Evolutionary conservation across 2,888 invertebrate species (phyloP).

Genomic region (Dasysyrphus tricinctus): DNA sequence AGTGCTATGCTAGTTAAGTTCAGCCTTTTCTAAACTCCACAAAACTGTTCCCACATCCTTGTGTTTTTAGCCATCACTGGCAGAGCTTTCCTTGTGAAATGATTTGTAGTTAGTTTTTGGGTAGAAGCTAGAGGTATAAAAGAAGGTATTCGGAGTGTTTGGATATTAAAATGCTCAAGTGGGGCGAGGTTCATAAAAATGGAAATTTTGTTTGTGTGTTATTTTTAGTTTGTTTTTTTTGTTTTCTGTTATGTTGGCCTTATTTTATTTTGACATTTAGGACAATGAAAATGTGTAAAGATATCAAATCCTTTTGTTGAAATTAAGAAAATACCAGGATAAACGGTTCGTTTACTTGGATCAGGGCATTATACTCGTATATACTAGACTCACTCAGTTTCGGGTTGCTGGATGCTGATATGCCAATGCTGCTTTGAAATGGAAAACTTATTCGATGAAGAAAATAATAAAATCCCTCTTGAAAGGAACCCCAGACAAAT

Average conservation of each 20-base stretch:
- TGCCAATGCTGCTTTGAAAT: conserved; percentile 11
- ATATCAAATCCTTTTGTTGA: conserved; percentile 59
- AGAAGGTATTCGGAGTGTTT: conserved; percentile 19
- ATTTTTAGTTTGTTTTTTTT: neutral
- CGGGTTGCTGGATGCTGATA: neutral
- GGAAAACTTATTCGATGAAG: conserved; percentile 10
- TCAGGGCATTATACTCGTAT: conserved; percentile 4
- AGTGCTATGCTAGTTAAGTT: conserved; percentile 63
- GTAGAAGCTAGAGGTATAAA: neutral
- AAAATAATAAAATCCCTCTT: conserved; percentile 4
- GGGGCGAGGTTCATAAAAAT: conserved; percentile 40
- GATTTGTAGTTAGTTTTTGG: conserved; percentile 69
- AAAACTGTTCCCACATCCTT: conserved; percentile 54
- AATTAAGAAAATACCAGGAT: conserved; percentile 52
- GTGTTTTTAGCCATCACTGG: conserved; percentile 12
- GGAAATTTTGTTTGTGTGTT: conserved; percentile 20
- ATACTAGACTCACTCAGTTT: neutral
- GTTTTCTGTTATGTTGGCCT: neutral
- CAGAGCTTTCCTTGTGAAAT: conserved; percentile 46
- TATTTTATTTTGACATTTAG: conserved; percentile 18
- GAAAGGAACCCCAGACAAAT: conserved; percentile 19
- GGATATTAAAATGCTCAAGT: conserved; percentile 35
- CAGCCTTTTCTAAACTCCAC: conserved; percentile 45
- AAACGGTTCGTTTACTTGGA: conserved; percentile 36
- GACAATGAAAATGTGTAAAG: conserved; percentile 59